Percentiles rank a stretch among this genome's conserved stretches.
Conservation (phyloP, 2,797 vertebrate genomes). For the Brachyalestes nurse region DNA sequence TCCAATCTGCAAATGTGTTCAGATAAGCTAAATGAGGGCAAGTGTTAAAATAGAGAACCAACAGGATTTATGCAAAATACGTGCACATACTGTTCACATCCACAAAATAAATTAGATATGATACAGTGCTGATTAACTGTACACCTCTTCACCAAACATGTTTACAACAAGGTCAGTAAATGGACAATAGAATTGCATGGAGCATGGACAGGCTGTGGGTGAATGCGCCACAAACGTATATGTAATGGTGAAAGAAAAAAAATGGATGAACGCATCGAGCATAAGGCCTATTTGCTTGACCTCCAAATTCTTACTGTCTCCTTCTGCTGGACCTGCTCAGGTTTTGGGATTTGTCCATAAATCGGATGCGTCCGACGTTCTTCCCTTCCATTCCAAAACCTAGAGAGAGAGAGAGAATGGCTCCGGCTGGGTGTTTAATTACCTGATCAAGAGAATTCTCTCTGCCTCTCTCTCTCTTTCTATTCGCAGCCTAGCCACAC, state of each 20-base stretch:
- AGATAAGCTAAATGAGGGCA: background rate
- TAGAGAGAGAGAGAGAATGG: conserved; percentile 42
- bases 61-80: background rate
- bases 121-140: no score
- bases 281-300: background rate
- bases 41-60: background rate
- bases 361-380: conserved; percentile 77
- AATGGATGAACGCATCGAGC: background rate
- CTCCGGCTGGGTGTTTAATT: conserved; percentile 63
- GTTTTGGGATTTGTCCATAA: conserved; percentile 15
- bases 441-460: conserved; percentile 76
- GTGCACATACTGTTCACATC: background rate
- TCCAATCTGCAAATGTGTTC: background rate
- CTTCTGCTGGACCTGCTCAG: conserved; percentile 37
- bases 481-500: conserved; percentile 57
- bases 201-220: background rate
- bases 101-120: background rate
- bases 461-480: conserved; percentile 68
- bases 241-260: conserved; percentile 8
- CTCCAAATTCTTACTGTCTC: conserved; percentile 36
- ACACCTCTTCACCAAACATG: background rate
- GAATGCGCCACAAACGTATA: conserved; percentile 49
- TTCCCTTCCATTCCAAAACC: conserved; percentile 91
- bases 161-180: background rate
- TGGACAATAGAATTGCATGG: background rate